phyloP scores from a whole-genome alignment of 2,888 invertebrate species.

The Parnassius apollo region DNA sequence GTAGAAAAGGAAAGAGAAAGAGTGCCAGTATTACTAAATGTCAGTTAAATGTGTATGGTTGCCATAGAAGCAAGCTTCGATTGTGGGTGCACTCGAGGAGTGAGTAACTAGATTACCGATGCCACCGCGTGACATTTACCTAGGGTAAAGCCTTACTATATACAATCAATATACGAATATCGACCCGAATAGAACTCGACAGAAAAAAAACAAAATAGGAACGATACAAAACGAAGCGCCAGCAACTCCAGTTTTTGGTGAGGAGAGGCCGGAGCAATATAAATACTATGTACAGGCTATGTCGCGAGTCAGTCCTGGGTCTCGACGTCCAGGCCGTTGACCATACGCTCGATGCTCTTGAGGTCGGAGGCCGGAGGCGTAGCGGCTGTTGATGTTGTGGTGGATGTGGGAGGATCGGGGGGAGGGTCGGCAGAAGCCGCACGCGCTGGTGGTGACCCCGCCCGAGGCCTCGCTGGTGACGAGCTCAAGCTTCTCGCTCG shows the following conservation, averaged over 20 bases:
- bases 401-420: constrained; percentile 79
- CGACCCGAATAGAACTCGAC: constrained; percentile 78
- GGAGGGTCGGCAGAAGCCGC: constrained; percentile 77
- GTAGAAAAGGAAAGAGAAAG: not conserved
- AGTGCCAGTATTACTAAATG: not conserved
- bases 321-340: constrained; percentile 95
- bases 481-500: constrained; percentile 84
- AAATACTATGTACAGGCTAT: constrained; percentile 74
- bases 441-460: constrained; percentile 69
- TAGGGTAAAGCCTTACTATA: constrained; percentile 74
- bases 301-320: constrained; percentile 78
- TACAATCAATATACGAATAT: constrained; percentile 66
- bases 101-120: constrained; percentile 31
- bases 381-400: constrained; percentile 70
- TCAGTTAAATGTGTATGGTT: constrained; percentile 15
- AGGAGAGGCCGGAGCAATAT: constrained; percentile 48
- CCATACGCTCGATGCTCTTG: constrained; percentile 98
- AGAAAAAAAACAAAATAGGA: constrained; percentile 76
- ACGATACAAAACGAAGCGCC: constrained; percentile 73
- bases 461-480: constrained; percentile 74
- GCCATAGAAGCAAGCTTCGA: constrained; percentile 33
- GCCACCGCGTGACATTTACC: constrained; percentile 38
- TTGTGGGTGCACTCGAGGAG: constrained; percentile 30
- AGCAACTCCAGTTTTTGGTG: constrained; percentile 38
- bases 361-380: constrained; percentile 89